Percentiles rank a stretch among this genome's conserved stretches.
phyloP scores from a whole-genome alignment of 2,113 vertebrate species.

The Pogonocichla stellata region DNA sequence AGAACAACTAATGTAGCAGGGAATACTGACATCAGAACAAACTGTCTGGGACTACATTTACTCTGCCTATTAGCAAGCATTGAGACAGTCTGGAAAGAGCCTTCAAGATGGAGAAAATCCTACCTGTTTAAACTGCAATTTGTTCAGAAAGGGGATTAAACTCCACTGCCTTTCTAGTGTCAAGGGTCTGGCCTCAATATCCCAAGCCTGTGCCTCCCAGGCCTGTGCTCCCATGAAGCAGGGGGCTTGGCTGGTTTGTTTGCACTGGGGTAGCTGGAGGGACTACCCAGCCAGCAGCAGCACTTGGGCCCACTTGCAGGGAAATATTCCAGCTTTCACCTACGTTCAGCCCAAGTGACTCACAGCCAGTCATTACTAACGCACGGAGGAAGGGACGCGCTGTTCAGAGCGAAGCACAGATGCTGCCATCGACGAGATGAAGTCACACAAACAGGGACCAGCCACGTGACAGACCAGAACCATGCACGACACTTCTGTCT shows the following conservation, averaged over 20 bases:
- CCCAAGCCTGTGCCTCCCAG: not conserved
- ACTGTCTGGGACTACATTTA: not conserved
- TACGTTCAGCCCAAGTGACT: slow-evolving; percentile 1
- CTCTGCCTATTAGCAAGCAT: not conserved
- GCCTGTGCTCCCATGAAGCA: not conserved
- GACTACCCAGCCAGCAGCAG: not conserved
- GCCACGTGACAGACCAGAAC: not conserved
- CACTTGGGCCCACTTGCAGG: not conserved
- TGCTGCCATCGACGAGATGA: not conserved
- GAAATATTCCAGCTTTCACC: slow-evolving; percentile 39
- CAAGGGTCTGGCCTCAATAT: not conserved
- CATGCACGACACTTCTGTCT: rapidly evolving
- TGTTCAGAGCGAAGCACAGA: slow-evolving; percentile 5
- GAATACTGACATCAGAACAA: not conserved
- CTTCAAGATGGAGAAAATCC: not conserved
- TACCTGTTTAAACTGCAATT: not conserved
- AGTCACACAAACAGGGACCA: not conserved
- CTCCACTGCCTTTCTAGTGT: not conserved
- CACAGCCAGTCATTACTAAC: not conserved
- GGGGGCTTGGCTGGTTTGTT: not conserved
- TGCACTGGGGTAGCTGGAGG: not conserved
- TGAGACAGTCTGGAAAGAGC: not conserved
- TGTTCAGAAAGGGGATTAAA: not conserved
- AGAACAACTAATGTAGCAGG: not conserved
- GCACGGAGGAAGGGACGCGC: not conserved